A percentile compares a stretch with the other conserved stretches of the same genome.
These are phyloP conservation scores for Neomonachus schauinslandi DNA, from an alignment of 2,113 vertebrate genomes.

Conservation along the genomic window DNA sequence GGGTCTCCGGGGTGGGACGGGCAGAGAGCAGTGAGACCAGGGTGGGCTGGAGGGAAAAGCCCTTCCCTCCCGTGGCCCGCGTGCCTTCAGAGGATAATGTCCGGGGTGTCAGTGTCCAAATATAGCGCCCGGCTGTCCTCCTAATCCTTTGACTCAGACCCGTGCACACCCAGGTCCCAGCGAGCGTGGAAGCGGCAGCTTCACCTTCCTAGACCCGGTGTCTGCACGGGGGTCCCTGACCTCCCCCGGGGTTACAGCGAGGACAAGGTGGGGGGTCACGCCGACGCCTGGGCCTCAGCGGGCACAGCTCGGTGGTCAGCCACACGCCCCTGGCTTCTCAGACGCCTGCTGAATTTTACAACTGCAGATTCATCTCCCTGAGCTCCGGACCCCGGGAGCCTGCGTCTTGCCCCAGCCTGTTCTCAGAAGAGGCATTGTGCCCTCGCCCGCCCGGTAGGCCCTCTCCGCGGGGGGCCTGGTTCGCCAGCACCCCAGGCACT, in stretches of 20 bases:
- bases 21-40: fast-evolving
- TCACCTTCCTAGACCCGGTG: not conserved
- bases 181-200: fast-evolving
- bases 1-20: no score
- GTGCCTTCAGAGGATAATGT: not conserved
- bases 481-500: not conserved
- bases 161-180: fast-evolving
- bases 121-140: not conserved
- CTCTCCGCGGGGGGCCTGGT: not conserved
- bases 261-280: not conserved
- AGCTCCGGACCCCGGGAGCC: not conserved
- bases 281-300: no score
- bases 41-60: not conserved
- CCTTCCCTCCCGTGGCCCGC: fast-evolving
- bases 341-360: not conserved
- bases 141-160: not conserved
- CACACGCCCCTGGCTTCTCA: not conserved
- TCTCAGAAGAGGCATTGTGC: not conserved
- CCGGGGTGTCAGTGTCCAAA: not conserved
- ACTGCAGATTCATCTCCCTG: not conserved
- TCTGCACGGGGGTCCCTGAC: fast-evolving
- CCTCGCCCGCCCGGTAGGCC: not conserved
- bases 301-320: not conserved
- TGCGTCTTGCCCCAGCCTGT: not conserved
- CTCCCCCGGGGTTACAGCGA: not conserved